Percentiles rank a stretch among this genome's conserved stretches.
Conservation (phyloP, 2,888 invertebrate genomes). For the Rugalucina vietnamica region DNA sequence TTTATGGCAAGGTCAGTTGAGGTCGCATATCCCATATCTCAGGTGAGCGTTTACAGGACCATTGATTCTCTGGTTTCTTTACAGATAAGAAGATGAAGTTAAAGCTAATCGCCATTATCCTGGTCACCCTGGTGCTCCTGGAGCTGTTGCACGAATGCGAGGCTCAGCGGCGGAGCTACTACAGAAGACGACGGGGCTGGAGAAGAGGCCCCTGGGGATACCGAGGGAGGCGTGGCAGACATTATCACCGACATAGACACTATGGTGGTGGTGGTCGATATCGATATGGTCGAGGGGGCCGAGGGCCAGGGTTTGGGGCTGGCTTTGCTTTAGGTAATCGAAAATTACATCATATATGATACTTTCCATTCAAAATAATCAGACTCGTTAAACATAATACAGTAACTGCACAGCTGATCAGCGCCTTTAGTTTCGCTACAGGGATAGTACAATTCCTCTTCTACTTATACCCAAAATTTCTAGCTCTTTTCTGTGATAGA, state of each 20-base stretch:
- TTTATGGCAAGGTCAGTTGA: no score
- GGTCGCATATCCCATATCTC: no score
- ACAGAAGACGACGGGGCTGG: not conserved
- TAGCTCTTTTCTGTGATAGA: no score
- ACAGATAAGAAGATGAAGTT: not conserved
- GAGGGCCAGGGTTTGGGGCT: not conserved
- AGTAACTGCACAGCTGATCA: no score
- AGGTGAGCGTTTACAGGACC: no score
- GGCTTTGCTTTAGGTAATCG: not conserved
- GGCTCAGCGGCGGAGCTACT: not conserved
- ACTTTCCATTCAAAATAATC: no score
- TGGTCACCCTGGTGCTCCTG: not conserved
- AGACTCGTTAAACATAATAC: no score
- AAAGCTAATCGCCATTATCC: not conserved
- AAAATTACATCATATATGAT: no score
- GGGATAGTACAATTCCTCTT: no score
- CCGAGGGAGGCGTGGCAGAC: not conserved
- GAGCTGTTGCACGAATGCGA: not conserved
- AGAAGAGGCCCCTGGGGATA: not conserved
- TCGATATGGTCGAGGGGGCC: not conserved
- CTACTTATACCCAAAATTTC: no score
- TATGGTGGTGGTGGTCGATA: not conserved
- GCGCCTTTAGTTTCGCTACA: no score
- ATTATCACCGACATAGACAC: not conserved
- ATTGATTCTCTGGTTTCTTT: no score